Conservation (phyloP, 2,113 vertebrate species). For the Ageneiosus marmoratus region DNA sequence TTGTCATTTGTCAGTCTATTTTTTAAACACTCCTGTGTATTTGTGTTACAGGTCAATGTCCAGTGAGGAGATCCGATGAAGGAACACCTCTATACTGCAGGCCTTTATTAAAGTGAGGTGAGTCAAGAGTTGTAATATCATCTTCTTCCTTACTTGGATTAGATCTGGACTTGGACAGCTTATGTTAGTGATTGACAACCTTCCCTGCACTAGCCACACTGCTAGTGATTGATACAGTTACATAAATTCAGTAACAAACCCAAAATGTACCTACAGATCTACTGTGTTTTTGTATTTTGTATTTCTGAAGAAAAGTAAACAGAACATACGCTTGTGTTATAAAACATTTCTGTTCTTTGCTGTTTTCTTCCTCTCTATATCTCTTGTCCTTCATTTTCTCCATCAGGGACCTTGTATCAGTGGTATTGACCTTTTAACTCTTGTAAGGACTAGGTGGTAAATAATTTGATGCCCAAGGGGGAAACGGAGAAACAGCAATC, state of each 20-base stretch:
- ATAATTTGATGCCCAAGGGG: neutral
- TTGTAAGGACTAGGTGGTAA: neutral
- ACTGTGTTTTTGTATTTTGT: neutral
- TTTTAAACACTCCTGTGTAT: slow-evolving; percentile 4
- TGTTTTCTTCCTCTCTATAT: neutral
- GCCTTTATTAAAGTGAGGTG: slow-evolving; percentile 68
- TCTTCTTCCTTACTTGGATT: neutral
- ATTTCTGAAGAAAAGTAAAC: neutral
- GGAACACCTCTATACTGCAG: slow-evolving; percentile 59
- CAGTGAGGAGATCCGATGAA: slow-evolving; percentile 59
- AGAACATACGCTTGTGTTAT: neutral
- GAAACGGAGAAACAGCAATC: neutral
- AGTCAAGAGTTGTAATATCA: slow-evolving; percentile 37
- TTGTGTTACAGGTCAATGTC: slow-evolving; percentile 60
- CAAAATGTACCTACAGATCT: neutral
- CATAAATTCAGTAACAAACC: neutral
- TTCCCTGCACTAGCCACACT: neutral
- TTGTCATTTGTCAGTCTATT: neutral
- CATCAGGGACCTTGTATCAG: slow-evolving; percentile 1
- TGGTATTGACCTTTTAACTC: neutral
- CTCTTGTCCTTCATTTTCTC: neutral
- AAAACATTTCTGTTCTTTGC: neutral
- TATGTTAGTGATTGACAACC: neutral
- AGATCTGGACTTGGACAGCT: neutral
- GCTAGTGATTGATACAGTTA: neutral